These are phyloP conservation scores for Miichthys miiuy DNA, from an alignment of 2,797 vertebrate species.

Conservation along the genomic window DNA sequence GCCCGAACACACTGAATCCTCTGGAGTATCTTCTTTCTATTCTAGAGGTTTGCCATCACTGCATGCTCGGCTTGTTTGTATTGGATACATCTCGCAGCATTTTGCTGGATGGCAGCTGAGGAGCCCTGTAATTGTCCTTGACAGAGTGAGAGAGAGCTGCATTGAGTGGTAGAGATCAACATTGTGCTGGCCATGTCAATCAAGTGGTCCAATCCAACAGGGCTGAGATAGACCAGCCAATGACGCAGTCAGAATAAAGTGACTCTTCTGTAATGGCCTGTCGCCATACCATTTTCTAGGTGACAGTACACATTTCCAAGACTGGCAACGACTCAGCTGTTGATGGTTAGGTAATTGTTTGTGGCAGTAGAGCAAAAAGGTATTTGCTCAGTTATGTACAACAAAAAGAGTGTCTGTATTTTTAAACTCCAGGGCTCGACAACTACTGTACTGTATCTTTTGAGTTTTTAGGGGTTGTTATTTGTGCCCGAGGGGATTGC, in stretches of 20 bases:
- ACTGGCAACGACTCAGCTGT: constrained; percentile 41
- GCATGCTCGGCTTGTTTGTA: constrained; percentile 57
- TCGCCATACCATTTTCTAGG: constrained; percentile 71
- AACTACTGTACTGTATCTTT: not conserved
- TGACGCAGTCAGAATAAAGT: constrained; percentile 69
- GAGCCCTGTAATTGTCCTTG: constrained; percentile 76
- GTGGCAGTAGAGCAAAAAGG: constrained; percentile 32
- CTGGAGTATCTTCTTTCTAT: constrained; percentile 34
- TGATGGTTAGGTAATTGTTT: constrained; percentile 57
- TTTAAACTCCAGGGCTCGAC: not conserved
- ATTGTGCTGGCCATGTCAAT: constrained; percentile 68
- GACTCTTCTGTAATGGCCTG: constrained; percentile 80
- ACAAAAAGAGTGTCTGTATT: not conserved
- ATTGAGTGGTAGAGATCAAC: constrained; percentile 65
- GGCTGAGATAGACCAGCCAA: constrained; percentile 55
- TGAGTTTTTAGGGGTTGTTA: not conserved
- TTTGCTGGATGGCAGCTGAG: constrained; percentile 57
- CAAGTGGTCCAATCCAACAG: constrained; percentile 53
- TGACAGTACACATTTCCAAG: constrained; percentile 71
- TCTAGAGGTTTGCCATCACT: constrained; percentile 38
- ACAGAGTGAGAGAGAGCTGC: constrained; percentile 66
- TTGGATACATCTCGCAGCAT: constrained; percentile 57
- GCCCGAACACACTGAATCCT: constrained; percentile 46
- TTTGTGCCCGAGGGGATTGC: not conserved
- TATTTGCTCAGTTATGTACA: constrained; percentile 18